Conservation (phyloP, 1,140 invertebrate genomes). For the Apolygus lucorum region DNA sequence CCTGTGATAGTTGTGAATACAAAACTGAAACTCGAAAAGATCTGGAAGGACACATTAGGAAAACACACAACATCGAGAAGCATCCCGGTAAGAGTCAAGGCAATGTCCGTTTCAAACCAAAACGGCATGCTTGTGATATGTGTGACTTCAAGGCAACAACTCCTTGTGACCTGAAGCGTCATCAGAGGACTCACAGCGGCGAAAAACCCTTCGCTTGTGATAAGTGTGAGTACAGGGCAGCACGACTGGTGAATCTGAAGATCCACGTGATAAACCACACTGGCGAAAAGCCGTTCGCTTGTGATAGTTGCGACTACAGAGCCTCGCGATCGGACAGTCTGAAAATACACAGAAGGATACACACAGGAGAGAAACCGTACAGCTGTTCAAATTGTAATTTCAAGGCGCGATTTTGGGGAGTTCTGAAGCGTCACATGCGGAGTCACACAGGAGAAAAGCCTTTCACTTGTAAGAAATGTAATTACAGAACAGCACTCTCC, state of each 20-base stretch:
- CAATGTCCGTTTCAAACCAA: too few species aligned
- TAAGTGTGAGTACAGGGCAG: neutral
- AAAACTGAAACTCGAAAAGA: too few species aligned
- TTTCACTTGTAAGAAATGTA: neutral
- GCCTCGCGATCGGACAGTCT: neutral
- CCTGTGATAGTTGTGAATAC: too few species aligned
- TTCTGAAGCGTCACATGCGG: neutral
- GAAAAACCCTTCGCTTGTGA: neutral
- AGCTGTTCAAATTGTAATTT: neutral
- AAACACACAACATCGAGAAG: too few species aligned
- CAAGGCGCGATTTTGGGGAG: neutral
- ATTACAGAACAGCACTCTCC: too few species aligned
- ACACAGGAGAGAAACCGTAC: neutral
- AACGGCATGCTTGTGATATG: neutral
- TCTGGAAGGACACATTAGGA: too few species aligned
- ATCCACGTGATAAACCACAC: neutral
- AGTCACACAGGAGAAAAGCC: slow-evolving; percentile 8
- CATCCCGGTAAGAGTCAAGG: too few species aligned
- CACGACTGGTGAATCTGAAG: neutral
- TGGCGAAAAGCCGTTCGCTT: neutral
- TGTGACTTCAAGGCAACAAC: neutral
- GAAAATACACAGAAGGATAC: neutral
- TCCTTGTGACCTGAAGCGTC: neutral
- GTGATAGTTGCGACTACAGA: neutral
- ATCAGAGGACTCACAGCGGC: neutral